Evolutionary conservation across 2,797 vertebrate genomes (phyloP).

Genomic region (Pseudotriccus pelzelni): DNA sequence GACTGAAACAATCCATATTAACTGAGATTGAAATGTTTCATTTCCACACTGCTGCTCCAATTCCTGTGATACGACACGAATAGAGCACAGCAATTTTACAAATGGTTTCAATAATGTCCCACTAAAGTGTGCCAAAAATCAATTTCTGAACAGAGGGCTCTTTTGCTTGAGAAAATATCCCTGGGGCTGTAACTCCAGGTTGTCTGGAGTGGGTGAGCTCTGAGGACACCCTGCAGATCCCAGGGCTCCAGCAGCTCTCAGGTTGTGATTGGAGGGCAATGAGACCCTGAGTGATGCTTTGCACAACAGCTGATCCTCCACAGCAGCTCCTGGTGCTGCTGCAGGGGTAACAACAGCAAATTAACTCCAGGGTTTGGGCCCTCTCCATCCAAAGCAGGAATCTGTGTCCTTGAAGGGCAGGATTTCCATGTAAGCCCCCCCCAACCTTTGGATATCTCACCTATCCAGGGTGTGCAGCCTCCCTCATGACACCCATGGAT

Average conservation of each 20-base stretch:
- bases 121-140: conserved; percentile 49
- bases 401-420: background rate
- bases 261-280: background rate
- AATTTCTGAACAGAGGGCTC: conserved; percentile 23
- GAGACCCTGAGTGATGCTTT: background rate
- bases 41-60: conserved; percentile 51
- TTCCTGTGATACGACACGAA: conserved; percentile 9
- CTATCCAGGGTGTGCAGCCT: too few relatives aligned
- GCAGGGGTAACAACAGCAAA: background rate
- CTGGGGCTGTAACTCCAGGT: background rate
- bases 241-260: background rate
- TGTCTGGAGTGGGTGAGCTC: background rate
- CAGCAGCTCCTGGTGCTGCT: background rate
- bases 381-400: background rate
- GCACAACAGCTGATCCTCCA: background rate
- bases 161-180: background rate
- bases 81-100: conserved; percentile 53
- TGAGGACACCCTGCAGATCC: background rate
- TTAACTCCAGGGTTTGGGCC: rapidly evolving
- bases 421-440: background rate
- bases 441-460: background rate
- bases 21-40: conserved; percentile 61
- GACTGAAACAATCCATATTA: conserved; percentile 63
- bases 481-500: rapidly evolving
- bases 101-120: conserved; percentile 59